phyloP scores from a whole-genome alignment of 1,140 invertebrate genomes.

The Nymphalis io region DNA sequence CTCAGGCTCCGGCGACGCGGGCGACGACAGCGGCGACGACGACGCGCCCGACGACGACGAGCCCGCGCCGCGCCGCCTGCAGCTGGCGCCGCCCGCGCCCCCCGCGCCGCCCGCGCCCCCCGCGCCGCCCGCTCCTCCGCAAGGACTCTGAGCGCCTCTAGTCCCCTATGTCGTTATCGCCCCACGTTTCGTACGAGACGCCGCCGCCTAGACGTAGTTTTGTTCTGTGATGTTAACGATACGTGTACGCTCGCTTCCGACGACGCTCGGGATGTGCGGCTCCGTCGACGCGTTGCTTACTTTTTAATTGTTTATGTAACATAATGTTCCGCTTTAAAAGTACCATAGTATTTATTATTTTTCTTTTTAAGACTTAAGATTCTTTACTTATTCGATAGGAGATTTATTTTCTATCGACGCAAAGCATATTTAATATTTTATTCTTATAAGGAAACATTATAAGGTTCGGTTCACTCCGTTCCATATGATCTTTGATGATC shows the following conservation, averaged over 20 bases:
- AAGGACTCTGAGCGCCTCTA: constrained; percentile 39
- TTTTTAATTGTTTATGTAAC: constrained; percentile 63
- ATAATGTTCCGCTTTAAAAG: constrained; percentile 72
- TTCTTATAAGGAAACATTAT: constrained; percentile 37
- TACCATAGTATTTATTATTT: constrained; percentile 77
- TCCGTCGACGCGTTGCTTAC: constrained; percentile 39
- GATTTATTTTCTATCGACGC: constrained; percentile 55
- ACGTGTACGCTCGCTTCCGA: constrained; percentile 47
- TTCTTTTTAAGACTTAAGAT: constrained; percentile 64
- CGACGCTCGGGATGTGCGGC: constrained; percentile 23
- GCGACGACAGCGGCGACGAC: constrained; percentile 60
- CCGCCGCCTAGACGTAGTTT: constrained; percentile 65
- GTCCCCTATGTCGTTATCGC: constrained; percentile 21
- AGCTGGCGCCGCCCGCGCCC: constrained; percentile 42
- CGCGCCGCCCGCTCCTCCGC: constrained; percentile 40
- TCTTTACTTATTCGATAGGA: constrained; percentile 53
- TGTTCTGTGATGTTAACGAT: constrained; percentile 73
- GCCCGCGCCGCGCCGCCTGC: constrained; percentile 43
- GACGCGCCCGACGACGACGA: constrained; percentile 48
- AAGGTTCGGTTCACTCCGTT: constrained; percentile 21
- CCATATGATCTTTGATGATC: constrained; percentile 8
- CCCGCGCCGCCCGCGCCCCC: constrained; percentile 38
- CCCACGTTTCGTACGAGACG: constrained; percentile 29
- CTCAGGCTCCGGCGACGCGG: constrained; percentile 53
- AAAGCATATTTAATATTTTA: constrained; percentile 55